Base-by-base conservation (phyloP, 2,797 vertebrate genomes). In the Anabacerthia variegaticeps region DNA sequence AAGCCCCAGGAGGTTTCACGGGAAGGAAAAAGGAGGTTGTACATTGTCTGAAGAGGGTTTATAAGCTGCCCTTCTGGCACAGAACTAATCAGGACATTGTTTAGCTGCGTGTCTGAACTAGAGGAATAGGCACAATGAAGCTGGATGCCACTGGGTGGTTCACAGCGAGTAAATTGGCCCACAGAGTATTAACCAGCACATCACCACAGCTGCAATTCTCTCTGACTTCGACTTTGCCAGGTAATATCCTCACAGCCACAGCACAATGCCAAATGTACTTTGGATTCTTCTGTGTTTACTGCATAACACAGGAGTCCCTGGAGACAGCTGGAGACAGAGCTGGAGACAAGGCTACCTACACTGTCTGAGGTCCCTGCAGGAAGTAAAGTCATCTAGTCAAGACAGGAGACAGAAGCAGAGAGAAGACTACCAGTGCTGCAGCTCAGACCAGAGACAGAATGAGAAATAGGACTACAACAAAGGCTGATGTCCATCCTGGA, bases 41-140 rank as follows among this genome's bases (percentile, higher is more conserved):
- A n/a, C 17, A 3, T 80, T 95, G 78, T 93, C 91, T 92, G 76
- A 61, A 87, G 56, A 92, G 39, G 24, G 91, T 94, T 94, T 95
- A 77, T 80, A 81, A 95, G 66, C 78, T 89, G 89, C 75, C 68
- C 72, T 94, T 92, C 87, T 94, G 92, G 86, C 91, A 76, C 56
- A 30, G 49, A 61, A 43, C 68, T 80, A 28, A 54, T 75, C 72
- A 85, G 56, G 78, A 83, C 61, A 48, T 66, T 77, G 54, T 66
- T 88, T 63, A 74, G 49, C 69, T 88, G 22, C 81, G 14, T 28
- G 89, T 59, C 92, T 91, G 75, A 62, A 85, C 84, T 58, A 18
- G 75, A 91, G 58, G 30, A 94, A 26, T 24, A 85, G 66, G 75
- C 74, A 80, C 78, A n/a, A 9, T 6, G 43, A 91, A 73, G 69